Evolutionary conservation across 2,113 vertebrate species (phyloP).

Genomic region (Laterallus jamaicensis): DNA sequence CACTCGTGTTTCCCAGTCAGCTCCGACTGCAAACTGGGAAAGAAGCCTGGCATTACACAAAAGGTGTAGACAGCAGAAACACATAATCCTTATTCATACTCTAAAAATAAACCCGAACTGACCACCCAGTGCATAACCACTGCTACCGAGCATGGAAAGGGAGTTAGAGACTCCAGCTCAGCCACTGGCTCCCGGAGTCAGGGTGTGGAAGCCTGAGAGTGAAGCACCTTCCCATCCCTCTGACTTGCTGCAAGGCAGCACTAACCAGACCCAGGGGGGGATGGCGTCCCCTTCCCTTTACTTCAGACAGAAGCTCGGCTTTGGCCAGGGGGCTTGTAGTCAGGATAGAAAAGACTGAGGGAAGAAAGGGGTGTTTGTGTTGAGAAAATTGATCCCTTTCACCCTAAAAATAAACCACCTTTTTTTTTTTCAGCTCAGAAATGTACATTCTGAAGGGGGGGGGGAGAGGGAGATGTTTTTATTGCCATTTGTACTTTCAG

Average conservation of each 20-base stretch:
- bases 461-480: not conserved
- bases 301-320: not conserved
- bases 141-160: not conserved
- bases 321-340: not conserved
- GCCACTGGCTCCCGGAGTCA: not conserved
- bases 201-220: not conserved
- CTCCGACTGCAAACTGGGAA: not conserved
- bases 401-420: not conserved
- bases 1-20: not conserved
- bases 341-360: not conserved
- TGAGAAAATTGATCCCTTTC: not conserved
- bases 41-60: constrained; percentile 29
- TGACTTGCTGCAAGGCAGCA: not conserved
- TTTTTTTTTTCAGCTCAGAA: not conserved
- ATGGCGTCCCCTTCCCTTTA: not conserved
- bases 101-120: constrained; percentile 46
- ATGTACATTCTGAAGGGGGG: not conserved
- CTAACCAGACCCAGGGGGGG: fast-evolving
- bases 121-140: constrained; percentile 13
- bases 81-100: constrained; percentile 18
- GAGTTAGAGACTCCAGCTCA: not conserved
- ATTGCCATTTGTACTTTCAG: fast-evolving
- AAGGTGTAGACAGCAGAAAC: constrained; percentile 47
- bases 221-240: not conserved
- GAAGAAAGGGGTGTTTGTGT: not conserved